phyloP scores from a whole-genome alignment of 2,888 invertebrate genomes.

The Steinernema scapterisci region DNA sequence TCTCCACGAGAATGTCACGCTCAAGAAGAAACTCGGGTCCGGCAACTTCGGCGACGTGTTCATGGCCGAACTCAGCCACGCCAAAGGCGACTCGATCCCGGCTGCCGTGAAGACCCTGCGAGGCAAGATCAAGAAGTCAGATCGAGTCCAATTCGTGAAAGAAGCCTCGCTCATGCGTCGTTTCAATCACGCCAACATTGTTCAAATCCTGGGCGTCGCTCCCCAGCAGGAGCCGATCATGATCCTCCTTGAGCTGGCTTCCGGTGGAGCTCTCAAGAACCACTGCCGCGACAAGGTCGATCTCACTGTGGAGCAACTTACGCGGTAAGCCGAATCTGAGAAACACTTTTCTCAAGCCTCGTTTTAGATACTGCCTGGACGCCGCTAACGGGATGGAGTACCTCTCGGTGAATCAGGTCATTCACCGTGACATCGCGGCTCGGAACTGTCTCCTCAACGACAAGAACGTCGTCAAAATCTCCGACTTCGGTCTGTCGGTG shows the following conservation, averaged over 20 bases:
- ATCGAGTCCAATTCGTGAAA: constrained; percentile 13
- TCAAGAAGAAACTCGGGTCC: constrained; percentile 10
- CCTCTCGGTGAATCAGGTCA: constrained; percentile 35
- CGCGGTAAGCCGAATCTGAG: background rate
- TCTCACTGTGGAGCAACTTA: background rate
- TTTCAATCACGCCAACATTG: constrained; percentile 17
- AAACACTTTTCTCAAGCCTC: background rate
- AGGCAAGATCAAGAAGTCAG: background rate
- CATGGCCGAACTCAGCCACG: background rate
- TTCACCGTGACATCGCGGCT: constrained; percentile 36
- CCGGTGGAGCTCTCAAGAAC: constrained; percentile 13
- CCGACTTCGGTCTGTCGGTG: constrained; percentile 36
- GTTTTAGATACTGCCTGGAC: constrained; percentile 31
- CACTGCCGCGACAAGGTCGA: background rate
- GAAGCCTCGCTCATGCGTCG: constrained; percentile 4
- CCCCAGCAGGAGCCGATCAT: constrained; percentile 37
- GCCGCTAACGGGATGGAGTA: constrained; percentile 40
- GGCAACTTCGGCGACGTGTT: constrained; percentile 26
- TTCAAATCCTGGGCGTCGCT: constrained; percentile 22
- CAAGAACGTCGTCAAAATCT: constrained; percentile 30
- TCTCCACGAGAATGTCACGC: constrained; percentile 16
- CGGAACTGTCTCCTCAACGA: constrained; percentile 32
- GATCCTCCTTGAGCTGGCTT: constrained; percentile 25
- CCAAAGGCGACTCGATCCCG: background rate
- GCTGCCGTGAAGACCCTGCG: constrained; percentile 31